Conservation (phyloP, 1,140 invertebrate species). For the Tribolium castaneum region DNA sequence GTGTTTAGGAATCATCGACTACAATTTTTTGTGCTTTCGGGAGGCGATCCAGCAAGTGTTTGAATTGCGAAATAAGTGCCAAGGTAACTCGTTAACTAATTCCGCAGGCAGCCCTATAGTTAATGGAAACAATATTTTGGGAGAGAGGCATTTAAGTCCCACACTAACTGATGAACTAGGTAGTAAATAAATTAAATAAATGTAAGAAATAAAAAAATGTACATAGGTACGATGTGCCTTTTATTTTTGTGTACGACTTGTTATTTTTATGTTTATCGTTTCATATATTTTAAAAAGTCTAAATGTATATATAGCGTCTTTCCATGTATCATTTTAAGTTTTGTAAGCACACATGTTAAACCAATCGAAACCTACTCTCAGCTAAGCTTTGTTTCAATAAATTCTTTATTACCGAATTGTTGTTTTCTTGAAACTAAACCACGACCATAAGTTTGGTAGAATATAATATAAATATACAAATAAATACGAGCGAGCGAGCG, state of each 20-base stretch:
- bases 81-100: conserved; percentile 51
- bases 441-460: neutral
- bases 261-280: conserved; percentile 27
- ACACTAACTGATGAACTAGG: conserved; percentile 50
- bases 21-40: conserved; percentile 95
- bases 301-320: conserved; percentile 12
- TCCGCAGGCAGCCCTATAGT: conserved; percentile 56
- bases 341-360: neutral
- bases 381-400: conserved; percentile 7
- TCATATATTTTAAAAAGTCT: conserved; percentile 20
- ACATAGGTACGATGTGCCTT: conserved; percentile 25
- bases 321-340: conserved; percentile 14
- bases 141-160: conserved; percentile 52
- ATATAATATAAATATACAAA: conserved; percentile 13
- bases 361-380: neutral
- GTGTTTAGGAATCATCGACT: conserved; percentile 90
- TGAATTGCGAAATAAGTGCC: conserved; percentile 77
- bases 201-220: conserved; percentile 4
- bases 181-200: conserved; percentile 9
- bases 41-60: conserved; percentile 93
- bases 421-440: neutral
- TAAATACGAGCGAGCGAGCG: neutral
- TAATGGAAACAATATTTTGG: conserved; percentile 57
- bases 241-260: conserved; percentile 30
- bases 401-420: neutral